Percentiles rank a stretch among this genome's conserved stretches.
Evolutionary conservation across 2,797 vertebrate species (phyloP).

Genomic region (Neopelma chrysocephalum): DNA sequence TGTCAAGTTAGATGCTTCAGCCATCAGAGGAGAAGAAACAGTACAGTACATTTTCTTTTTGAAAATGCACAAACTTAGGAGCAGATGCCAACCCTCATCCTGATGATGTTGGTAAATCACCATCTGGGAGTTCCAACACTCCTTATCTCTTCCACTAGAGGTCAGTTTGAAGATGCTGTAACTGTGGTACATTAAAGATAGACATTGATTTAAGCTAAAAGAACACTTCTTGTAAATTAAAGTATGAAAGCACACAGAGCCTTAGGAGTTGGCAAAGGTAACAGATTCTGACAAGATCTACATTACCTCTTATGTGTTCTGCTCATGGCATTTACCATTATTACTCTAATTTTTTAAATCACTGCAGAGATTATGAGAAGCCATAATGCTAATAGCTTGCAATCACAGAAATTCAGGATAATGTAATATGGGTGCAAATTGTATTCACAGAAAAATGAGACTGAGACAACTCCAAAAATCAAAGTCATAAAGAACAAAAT

Average conservation of each 20-base stretch:
- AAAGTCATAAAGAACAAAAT: not conserved
- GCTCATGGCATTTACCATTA: conserved; percentile 7
- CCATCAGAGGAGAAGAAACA: not conserved
- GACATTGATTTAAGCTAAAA: not conserved
- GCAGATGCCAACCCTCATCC: not conserved
- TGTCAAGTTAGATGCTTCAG: not conserved
- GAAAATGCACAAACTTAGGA: not conserved
- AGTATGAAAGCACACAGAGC: not conserved
- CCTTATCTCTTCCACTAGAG: conserved; percentile 12
- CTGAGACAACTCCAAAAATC: not conserved
- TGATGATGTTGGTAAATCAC: not conserved
- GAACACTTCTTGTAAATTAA: conserved; percentile 35
- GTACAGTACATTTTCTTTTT: not conserved
- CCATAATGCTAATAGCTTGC: not conserved
- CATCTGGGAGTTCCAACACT: not conserved
- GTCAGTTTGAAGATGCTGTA: conserved; percentile 27
- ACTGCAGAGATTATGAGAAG: not conserved
- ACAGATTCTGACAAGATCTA: conserved; percentile 2
- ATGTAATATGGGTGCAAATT: not conserved
- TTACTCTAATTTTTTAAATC: conserved; percentile 27
- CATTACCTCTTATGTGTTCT: not conserved
- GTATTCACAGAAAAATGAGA: not conserved
- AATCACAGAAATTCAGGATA: not conserved
- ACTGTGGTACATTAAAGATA: not conserved
- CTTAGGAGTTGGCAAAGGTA: not conserved